phyloP scores from a whole-genome alignment of 2,888 invertebrate genomes.

The Malachius bipustulatus region DNA sequence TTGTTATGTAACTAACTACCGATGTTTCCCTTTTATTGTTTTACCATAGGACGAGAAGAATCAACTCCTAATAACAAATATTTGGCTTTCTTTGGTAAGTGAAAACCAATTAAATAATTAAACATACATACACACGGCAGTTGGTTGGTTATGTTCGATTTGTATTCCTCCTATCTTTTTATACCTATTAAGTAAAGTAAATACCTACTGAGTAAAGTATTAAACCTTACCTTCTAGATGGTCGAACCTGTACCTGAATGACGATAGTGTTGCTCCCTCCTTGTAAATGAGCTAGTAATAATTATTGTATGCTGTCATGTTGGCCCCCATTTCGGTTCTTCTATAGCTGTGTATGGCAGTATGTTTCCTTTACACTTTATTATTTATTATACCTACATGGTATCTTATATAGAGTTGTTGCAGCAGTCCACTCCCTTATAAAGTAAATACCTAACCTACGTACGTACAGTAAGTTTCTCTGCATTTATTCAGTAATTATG shows the following conservation, averaged over 20 bases:
- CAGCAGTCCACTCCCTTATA: no score
- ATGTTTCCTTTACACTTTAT: constrained; percentile 32
- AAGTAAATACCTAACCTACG: no score
- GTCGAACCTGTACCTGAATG: constrained; percentile 28
- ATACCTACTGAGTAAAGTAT: no score
- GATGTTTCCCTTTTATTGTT: constrained; percentile 62
- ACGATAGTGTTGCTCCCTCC: constrained; percentile 24
- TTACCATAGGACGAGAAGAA: constrained; percentile 87
- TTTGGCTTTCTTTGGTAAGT: constrained; percentile 93
- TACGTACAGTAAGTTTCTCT: no score
- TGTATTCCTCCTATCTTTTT: constrained; percentile 28
- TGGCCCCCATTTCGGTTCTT: constrained; percentile 23
- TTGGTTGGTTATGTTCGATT: constrained; percentile 30
- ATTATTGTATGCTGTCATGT: constrained; percentile 22
- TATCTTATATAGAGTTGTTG: no score
- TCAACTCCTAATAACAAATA: constrained; percentile 89
- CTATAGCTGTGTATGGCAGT: constrained; percentile 22
- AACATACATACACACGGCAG: constrained; percentile 38
- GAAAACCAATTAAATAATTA: constrained; percentile 41
- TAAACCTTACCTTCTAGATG: constrained; percentile 29
- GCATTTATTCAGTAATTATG: no score
- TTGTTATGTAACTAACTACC: constrained; percentile 40
- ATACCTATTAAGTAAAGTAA: no score
- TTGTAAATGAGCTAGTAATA: constrained; percentile 25
- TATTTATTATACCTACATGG: no score